These are phyloP conservation scores for Myrmecophaga tridactyla DNA, from an alignment of 2,113 vertebrate genomes.

Conservation along the genomic window DNA sequence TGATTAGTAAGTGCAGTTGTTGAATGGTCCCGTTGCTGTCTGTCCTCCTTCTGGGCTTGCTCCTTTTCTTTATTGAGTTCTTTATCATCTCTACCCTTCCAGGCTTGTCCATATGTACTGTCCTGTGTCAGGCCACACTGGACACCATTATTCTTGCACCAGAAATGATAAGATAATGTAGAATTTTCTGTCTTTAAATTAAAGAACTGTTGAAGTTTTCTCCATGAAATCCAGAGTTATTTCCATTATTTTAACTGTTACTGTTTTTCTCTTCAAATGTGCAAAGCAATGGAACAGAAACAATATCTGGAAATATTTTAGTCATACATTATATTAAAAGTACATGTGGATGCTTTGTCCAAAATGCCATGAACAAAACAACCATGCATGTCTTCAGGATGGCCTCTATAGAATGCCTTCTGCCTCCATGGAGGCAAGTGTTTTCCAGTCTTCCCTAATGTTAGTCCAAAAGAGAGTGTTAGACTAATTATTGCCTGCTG, in stretches of 20 bases:
- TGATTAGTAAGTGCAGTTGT: not conserved
- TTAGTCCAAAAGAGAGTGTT: not conserved
- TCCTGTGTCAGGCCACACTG: not conserved
- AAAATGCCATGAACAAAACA: not conserved
- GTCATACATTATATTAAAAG: fast-evolving
- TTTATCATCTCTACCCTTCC: not conserved
- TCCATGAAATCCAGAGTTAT: not conserved
- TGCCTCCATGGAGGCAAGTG: fast-evolving
- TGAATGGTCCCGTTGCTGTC: not conserved
- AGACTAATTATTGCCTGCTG: not conserved
- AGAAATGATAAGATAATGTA: not conserved
- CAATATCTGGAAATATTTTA: not conserved
- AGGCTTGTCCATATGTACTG: not conserved
- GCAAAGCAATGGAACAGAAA: not conserved
- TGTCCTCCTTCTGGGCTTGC: not conserved
- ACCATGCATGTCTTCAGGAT: not conserved
- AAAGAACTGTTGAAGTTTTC: not conserved
- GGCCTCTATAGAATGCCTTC: not conserved
- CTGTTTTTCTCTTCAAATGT: not conserved
- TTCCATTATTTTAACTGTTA: fast-evolving
- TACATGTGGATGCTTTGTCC: not conserved
- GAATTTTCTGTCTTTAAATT: not conserved
- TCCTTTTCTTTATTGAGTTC: not conserved
- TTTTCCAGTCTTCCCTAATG: not conserved
- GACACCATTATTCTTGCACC: not conserved